phyloP scores from a whole-genome alignment of 2,888 invertebrate species.

The Thyatira batis region DNA sequence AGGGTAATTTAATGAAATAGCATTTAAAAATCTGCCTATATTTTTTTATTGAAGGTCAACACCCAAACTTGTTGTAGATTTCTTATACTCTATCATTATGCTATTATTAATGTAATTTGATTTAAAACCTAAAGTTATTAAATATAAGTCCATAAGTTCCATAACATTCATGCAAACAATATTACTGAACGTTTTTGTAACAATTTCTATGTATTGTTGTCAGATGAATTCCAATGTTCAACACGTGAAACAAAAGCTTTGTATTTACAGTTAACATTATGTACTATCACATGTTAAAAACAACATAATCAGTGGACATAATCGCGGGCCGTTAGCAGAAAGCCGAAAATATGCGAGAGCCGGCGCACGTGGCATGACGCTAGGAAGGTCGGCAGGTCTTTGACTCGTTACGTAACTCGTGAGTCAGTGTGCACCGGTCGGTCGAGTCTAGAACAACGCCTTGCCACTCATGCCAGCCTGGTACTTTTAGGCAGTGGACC shows the following conservation, averaged over 20 bases:
- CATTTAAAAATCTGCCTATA: too few species aligned
- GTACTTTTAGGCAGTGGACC: slow-evolving; percentile 6
- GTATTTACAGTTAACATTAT: not conserved
- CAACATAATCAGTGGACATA: not conserved
- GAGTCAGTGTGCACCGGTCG: slow-evolving; percentile 22
- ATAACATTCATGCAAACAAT: too few species aligned
- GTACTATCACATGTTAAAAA: not conserved
- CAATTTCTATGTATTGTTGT: too few species aligned
- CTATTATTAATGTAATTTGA: too few species aligned
- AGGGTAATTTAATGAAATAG: too few species aligned
- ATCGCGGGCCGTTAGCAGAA: slow-evolving; percentile 12
- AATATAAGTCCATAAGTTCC: too few species aligned
- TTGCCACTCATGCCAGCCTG: slow-evolving; percentile 7
- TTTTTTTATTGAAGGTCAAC: too few species aligned
- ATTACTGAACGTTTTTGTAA: too few species aligned
- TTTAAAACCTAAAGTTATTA: too few species aligned
- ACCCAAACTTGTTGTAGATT: too few species aligned
- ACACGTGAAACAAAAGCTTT: not conserved
- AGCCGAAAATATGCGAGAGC: slow-evolving; percentile 13
- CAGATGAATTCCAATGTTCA: not conserved
- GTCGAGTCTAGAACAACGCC: slow-evolving; percentile 4
- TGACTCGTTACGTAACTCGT: slow-evolving; percentile 41
- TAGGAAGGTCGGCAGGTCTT: slow-evolving; percentile 45
- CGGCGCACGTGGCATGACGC: slow-evolving; percentile 5
- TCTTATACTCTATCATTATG: too few species aligned